Evolutionary conservation across 1,140 invertebrate species (phyloP).

Genomic region (Zaprionus nigranus): DNA sequence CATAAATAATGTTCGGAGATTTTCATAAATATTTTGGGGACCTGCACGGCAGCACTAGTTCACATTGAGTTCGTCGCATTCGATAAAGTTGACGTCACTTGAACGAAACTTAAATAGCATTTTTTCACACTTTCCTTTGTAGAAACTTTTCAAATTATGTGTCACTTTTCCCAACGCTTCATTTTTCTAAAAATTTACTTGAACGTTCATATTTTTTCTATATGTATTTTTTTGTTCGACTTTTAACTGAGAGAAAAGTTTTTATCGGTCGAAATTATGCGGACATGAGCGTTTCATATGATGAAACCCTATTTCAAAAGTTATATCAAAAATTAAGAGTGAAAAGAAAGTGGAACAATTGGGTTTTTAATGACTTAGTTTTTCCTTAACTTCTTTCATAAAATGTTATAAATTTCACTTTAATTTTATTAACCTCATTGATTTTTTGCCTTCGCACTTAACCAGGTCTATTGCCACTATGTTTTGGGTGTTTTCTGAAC

Average conservation of each 20-base stretch:
- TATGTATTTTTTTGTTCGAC: constrained; percentile 5
- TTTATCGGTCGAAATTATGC: constrained; percentile 75
- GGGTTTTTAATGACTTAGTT: not conserved
- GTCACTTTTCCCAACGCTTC: constrained; percentile 42
- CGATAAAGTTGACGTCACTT: constrained; percentile 60
- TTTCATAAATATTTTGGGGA: constrained; percentile 60
- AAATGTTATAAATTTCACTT: not conserved
- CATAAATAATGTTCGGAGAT: constrained; percentile 61
- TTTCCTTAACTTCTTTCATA: not conserved
- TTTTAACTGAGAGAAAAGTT: constrained; percentile 52
- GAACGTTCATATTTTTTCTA: constrained; percentile 26
- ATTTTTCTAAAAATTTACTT: constrained; percentile 25
- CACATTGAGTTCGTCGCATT: constrained; percentile 21
- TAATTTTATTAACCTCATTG: not conserved
- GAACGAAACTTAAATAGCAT: constrained; percentile 67
- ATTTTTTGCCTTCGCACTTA: not conserved
- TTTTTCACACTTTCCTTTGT: constrained; percentile 76
- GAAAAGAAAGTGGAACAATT: not conserved
- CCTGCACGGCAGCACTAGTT: not conserved
- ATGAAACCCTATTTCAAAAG: constrained; percentile 54
- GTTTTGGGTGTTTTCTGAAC: not conserved
- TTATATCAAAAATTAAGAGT: constrained; percentile 23
- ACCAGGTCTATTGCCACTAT: not conserved
- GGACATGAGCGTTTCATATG: constrained; percentile 64
- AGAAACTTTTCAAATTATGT: constrained; percentile 80